Evolutionary conservation across 2,797 vertebrate species (phyloP), one percentile per base, ranked within the genome.

Genomic region (Prionace glauca): DNA sequence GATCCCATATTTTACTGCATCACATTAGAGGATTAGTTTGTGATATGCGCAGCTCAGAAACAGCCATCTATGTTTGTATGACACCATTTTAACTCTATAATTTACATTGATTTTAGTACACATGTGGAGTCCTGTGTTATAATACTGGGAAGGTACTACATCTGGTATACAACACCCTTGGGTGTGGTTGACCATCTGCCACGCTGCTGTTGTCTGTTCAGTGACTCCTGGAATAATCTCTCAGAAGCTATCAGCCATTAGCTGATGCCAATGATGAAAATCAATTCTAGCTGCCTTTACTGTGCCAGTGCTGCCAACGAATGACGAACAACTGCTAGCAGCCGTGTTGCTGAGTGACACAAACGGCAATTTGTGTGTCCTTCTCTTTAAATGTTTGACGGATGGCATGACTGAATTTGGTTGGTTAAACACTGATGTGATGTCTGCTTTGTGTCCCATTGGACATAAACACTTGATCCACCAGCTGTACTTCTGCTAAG

Each of bases 361-460:
- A 50, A 45, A 26, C 36, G 45, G 16, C 45, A 95, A 74, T 74
- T 56, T 69, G 65, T 41, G 65, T 41, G 62, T 45, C 41, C 69
- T 32, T 71, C 41, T 94, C 67, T 77, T 69, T 56, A 74, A 95
- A 72, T 22, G 5, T 45, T 56, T 74, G 72, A 77, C 71, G 45
- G 93, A 77, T 95, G 26, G 93, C 26, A 32, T 56, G 93, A 8
- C 93, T 77, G 24, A 95, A 77, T 26, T 74, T 56, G 93, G 41
- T 74, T 41, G 26, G 41, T 74, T 94, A 50, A 72, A 95, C 93
- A 95, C 32, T 95, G 93, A 29, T 95, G 93, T 32, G 45, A 45
- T 60, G 69, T 29, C 93, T 95, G 45, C 93, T 77, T 77, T 77
- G 45, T 56, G 50, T 60, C 45, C 71, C 69, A 50, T 56, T 77